phyloP scores from a whole-genome alignment of 1,140 invertebrate genomes.

The Mya arenaria region DNA sequence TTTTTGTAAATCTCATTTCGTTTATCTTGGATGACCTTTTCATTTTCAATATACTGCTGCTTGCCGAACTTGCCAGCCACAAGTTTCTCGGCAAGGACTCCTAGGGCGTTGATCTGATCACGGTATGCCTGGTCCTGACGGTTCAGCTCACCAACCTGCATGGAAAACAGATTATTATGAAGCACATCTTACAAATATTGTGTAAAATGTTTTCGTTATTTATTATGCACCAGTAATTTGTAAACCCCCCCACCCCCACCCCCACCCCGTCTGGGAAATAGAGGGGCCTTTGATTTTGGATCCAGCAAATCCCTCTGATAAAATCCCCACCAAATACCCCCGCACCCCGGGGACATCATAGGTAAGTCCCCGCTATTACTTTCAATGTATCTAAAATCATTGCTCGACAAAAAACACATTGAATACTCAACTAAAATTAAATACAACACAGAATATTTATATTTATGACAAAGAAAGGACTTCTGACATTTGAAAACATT shows the following conservation, averaged over 20 bases:
- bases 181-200: not conserved
- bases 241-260: too few relatives aligned
- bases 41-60: slow-evolving; percentile 86
- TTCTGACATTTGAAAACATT: not conserved
- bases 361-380: too few relatives aligned
- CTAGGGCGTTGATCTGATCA: slow-evolving; percentile 74
- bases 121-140: slow-evolving; percentile 84
- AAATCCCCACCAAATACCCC: not conserved
- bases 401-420: too few relatives aligned
- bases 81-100: slow-evolving; percentile 84
- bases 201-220: not conserved
- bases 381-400: too few relatives aligned
- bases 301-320: not conserved
- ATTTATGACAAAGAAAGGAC: not conserved
- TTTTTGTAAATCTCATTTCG: slow-evolving; percentile 87
- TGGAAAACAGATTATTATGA: slow-evolving; percentile 27
- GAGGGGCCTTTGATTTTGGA: not conserved
- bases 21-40: slow-evolving; percentile 84
- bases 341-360: not conserved
- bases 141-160: slow-evolving; percentile 85
- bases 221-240: not conserved
- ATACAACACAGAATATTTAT: too few relatives aligned
- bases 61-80: slow-evolving; percentile 86
- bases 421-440: too few relatives aligned
- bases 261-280: not conserved